Base-by-base conservation (phyloP, 2,797 vertebrate genomes). In the Apogon talboti region DNA sequence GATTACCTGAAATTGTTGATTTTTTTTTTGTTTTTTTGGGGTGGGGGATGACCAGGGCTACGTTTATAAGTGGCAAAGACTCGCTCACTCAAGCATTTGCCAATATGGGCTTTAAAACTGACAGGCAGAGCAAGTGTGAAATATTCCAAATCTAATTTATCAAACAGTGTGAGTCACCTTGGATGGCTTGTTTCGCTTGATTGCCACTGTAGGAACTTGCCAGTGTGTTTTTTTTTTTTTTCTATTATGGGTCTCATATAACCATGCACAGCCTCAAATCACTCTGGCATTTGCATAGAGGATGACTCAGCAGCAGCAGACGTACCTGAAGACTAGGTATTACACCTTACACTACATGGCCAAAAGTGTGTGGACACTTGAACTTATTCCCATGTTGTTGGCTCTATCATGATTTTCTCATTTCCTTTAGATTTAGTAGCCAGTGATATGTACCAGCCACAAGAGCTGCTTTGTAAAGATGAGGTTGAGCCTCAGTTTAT, bases 151-250 rank as follows among this genome's bases (percentile, higher is more conserved):
- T 71, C 55, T 70, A 74, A 85, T 86, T 79, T 61, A 69, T 81
- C 72, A 83, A 79, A 81, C 78, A 78, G 74, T 48, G 10, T 70
- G 79, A 90, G 84, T 90, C 84, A 84, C 79, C 84, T 80, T 83
- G 77, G 24, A 76, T 40, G 58, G 61, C 14, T 63, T 53, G 69
- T 70, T 71, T 78, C 15, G 4, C 72, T 69, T 82, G 76, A 86
- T 81, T 82, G 81, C 71, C 57, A 70, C 71, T 48, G 73, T 68
- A 33, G 79, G 77, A 81, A 44, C 43, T 59, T 8, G 78, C 60
- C 79, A 56, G 66, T 71, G 75, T 65, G 35, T 54, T 64, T 66
- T 67, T 60, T 66, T 54, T 64, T 66, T 67, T 60, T 66, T 44
- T 45, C 62, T 37, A 54, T 65, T 66, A 70, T 53, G 44, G 19